Base-by-base conservation (phyloP, 2,113 vertebrate genomes). In the Piprites chloris region DNA sequence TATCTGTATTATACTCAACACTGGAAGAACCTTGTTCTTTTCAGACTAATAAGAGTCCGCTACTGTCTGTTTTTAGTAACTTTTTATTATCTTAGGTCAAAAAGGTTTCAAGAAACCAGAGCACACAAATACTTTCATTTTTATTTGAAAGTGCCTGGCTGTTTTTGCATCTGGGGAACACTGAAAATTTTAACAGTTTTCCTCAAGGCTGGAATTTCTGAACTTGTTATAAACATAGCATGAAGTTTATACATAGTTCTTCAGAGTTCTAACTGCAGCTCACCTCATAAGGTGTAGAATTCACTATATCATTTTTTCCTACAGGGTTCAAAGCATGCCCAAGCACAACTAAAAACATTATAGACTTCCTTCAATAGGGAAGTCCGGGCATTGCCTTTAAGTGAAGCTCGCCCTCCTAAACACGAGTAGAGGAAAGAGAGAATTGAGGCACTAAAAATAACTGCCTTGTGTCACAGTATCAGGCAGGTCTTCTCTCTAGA, bases 21-120 rank as follows among this genome's bases (percentile, higher is more conserved):
- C 8, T 14, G 14, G 37, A 87, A 89, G 28, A 93, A 89, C 20
- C 12, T 10, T 55, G 17, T 21, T 85, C 37, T 80, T 49, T 47
- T 13, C 53, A 41, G 30, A 74, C 46, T 74, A 81, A 44, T 3
- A 30, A 1, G 8, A 93, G 17, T 63, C 50, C 10, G 75, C 75
- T 37, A 56, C 32, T 35, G 30, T 28, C 87, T 69, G 59, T n/a
- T 94, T 86, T 93, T 69, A 93, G 63, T 24, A 93, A 73, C 37
- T 74, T 90, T 56, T 91, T 93, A 84, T 77, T 73, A 86, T 66
- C 33, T 87, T 87, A 41, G 26, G 24, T 66, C 22, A 5, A 66
- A 88, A 81, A 85, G 6, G 13, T 18, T 74, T 39, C 61, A 55
- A 73, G 33, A 89, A 89, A 94, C 19, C 76, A 44, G 76, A 83